Evolutionary conservation across 2,888 invertebrate genomes (phyloP).

Genomic region (Terebella lapidaria): DNA sequence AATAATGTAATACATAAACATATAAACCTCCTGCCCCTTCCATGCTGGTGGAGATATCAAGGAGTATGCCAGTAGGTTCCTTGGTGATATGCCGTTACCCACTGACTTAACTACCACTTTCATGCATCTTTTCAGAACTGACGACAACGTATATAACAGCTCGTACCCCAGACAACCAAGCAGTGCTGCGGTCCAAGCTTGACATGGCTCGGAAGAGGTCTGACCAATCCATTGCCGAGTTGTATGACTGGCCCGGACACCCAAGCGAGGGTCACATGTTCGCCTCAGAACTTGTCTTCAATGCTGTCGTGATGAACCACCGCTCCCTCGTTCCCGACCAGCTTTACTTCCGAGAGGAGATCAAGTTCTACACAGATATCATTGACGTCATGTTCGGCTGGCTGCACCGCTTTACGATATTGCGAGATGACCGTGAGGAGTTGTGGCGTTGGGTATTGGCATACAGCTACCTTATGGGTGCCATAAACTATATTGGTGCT

Average conservation of each 20-base stretch:
- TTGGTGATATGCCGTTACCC: no score
- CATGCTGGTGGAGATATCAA: no score
- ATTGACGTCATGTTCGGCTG: slow-evolving; percentile 23
- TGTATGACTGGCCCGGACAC: slow-evolving; percentile 20
- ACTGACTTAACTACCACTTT: no score
- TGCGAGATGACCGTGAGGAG: neutral
- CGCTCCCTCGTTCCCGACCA: slow-evolving; percentile 17
- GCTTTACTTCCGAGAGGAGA: slow-evolving; percentile 24
- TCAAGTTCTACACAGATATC: slow-evolving; percentile 27
- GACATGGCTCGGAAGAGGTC: slow-evolving; percentile 12
- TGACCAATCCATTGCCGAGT: slow-evolving; percentile 14
- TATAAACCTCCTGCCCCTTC: no score
- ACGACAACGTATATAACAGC: slow-evolving; percentile 24
- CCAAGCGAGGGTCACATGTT: slow-evolving; percentile 15
- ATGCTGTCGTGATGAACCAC: slow-evolving; percentile 23
- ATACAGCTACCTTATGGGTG: slow-evolving; percentile 25
- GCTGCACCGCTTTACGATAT: slow-evolving; percentile 12
- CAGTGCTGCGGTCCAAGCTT: slow-evolving; percentile 9
- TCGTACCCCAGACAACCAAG: slow-evolving; percentile 17
- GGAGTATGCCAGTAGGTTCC: no score
- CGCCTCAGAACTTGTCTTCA: slow-evolving; percentile 21
- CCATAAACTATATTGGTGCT: slow-evolving; percentile 26
- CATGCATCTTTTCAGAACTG: slow-evolving; percentile 18
- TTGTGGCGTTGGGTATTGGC: slow-evolving; percentile 19
- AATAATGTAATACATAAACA: no score